phyloP scores from a whole-genome alignment of 2,888 invertebrate species.

The Coenonympha glycerion region DNA sequence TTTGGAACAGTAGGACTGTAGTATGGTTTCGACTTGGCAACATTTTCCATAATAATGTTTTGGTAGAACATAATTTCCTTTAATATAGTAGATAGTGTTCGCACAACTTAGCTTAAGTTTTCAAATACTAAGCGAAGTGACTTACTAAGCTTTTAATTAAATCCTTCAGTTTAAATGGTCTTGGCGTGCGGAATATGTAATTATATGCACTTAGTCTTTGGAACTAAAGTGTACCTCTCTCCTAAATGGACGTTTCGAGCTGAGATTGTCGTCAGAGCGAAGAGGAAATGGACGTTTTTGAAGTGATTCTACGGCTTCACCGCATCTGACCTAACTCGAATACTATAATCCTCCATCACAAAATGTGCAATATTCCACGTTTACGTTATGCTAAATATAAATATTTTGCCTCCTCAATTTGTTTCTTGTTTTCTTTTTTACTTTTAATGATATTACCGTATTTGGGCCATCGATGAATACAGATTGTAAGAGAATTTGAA shows the following conservation, averaged over 20 bases:
- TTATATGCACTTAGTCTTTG: conserved; percentile 11
- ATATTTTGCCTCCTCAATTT: no score
- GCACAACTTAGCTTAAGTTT: conserved; percentile 2
- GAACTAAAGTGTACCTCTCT: conserved; percentile 3
- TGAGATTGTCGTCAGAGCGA: neutral
- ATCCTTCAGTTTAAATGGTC: conserved; percentile 9
- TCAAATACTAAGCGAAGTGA: conserved; percentile 10
- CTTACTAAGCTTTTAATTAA: conserved; percentile 12
- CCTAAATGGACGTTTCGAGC: conserved; percentile 9
- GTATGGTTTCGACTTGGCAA: no score
- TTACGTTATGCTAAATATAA: no score
- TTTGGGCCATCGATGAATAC: no score
- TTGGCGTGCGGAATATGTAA: conserved; percentile 7
- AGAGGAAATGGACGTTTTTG: conserved; percentile 5
- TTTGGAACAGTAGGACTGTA: no score
- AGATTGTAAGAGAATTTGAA: no score
- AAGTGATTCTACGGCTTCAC: neutral
- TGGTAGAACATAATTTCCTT: neutral
- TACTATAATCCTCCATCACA: neutral
- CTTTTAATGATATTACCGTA: no score
- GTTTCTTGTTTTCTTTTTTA: no score
- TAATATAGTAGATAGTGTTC: neutral
- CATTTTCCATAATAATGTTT: neutral
- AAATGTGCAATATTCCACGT: no score
- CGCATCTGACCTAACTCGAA: neutral